Conservation (phyloP, 2,113 vertebrate genomes). For the Pycnonotus jocosus region DNA sequence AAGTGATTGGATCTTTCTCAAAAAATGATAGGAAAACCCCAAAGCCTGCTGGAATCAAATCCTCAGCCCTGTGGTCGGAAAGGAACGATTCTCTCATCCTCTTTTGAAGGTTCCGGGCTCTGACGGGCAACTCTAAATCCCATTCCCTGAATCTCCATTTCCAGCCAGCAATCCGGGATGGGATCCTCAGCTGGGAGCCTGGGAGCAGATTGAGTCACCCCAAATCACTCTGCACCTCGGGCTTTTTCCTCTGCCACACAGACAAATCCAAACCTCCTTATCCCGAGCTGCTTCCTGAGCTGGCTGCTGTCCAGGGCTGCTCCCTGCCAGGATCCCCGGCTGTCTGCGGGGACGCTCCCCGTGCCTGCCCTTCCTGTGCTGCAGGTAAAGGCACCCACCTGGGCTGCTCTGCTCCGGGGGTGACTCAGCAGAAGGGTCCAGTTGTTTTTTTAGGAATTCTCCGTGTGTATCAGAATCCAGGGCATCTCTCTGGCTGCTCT, state of each 20-base stretch:
- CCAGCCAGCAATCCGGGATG: background rate
- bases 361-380: background rate
- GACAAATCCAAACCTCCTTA: conserved; percentile 45
- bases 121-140: background rate
- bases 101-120: background rate
- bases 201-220: conserved; percentile 32
- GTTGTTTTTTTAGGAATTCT: background rate
- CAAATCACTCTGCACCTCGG: conserved; percentile 43
- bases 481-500: no score
- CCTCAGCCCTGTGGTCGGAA: background rate
- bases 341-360: conserved; percentile 27
- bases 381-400: conserved; percentile 48
- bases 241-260: conserved; percentile 39
- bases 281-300: conserved; percentile 54
- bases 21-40: conserved; percentile 5
- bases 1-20: background rate
- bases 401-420: background rate
- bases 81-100: background rate
- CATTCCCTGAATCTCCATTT: background rate
- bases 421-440: conserved; percentile 52
- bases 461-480: no score
- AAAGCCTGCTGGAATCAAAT: background rate
- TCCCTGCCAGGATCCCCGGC: conserved; percentile 29
- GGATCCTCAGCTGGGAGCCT: background rate
- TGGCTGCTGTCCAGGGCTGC: conserved; percentile 28